Percentiles rank a stretch among this genome's conserved stretches.
These are phyloP conservation scores for Elysia crispata DNA, from an alignment of 2,888 invertebrate genomes.

Conservation along the genomic window DNA sequence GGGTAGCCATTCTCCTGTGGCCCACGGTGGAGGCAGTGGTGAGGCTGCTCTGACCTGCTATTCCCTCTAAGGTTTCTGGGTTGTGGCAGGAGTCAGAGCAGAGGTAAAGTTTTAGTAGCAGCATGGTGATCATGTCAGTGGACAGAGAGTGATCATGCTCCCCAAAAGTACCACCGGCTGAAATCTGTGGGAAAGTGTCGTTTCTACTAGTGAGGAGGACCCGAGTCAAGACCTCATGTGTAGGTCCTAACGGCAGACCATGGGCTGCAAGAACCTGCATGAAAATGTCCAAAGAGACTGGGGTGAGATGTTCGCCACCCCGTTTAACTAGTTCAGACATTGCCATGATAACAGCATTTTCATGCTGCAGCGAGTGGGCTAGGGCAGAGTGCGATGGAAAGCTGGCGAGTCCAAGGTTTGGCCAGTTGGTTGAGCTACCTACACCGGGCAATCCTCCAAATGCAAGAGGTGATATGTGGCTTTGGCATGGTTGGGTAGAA, in stretches of 20 bases:
- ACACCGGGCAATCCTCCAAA: not conserved
- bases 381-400: not conserved
- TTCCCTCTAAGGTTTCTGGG: not conserved
- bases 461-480: not conserved
- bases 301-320: not conserved
- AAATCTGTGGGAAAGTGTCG: no score
- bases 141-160: not conserved
- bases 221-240: constrained; percentile 41
- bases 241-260: constrained; percentile 38
- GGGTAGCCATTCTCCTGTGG: no score
- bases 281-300: constrained; percentile 31
- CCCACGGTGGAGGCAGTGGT: no score
- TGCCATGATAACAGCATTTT: constrained; percentile 40
- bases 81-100: constrained; percentile 43
- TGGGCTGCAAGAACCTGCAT: constrained; percentile 47
- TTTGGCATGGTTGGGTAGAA: constrained; percentile 26
- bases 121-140: constrained; percentile 24
- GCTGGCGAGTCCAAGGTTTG: no score
- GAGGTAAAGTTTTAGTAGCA: constrained; percentile 45
- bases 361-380: constrained; percentile 24
- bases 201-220: constrained; percentile 31
- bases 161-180: no score
- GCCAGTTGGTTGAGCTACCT: not conserved
- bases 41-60: not conserved
- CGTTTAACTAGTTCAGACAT: constrained; percentile 38